Base-by-base conservation (phyloP, 2,888 invertebrate species). In the Dyspetes luteomarginatus region DNA sequence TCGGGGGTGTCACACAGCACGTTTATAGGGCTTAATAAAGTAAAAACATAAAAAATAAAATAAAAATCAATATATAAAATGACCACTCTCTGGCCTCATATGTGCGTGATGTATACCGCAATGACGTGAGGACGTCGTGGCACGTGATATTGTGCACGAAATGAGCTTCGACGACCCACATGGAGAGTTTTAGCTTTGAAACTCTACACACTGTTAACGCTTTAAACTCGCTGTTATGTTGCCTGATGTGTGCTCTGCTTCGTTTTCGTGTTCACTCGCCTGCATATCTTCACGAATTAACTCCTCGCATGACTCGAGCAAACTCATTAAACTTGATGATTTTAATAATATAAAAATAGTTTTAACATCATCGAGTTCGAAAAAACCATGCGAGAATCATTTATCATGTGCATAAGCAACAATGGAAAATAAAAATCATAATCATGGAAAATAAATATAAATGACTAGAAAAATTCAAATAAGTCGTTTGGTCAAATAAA, bases 11-110 rank as follows among this genome's bases (percentile, higher is more conserved):
- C 36, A 45, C 55, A 55, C 45, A n/a, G 48, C 60, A 72, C 72
- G 80, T 76, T 77, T 68, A 43, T 9, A 12, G 41, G 62, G 55
- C 50, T 69, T 81, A 68, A 76, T 81, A 81, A 80, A 76, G 73
- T 67, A 76, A 64, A 3, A 73, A n/a, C n/a, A n/a, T n/a, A n/a
- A n/a, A n/a, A n/a, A n/a, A n/a, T n/a, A n/a, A n/a, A n/a, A 81
- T 76, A 73, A 55, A 76, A 81, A 81, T 81, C 80, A 81, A 81
- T 81, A 81, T 81, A 76, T 56, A 68, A 73, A 81, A 81, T 81
- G 72, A 81, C 72, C 76, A 64, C 64, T 64, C 62, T 17, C 48
- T 17, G 36, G 36, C 36, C 36, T 36, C 36, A 17, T 48, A 48
- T 3, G 0, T 4, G 17, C 19, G 17, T 17, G 3, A 17, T 15